Percentiles rank a stretch among this genome's conserved stretches.
Conservation (phyloP, 2,797 vertebrate genomes). For the Ctenochaetus hawaiiensis region DNA sequence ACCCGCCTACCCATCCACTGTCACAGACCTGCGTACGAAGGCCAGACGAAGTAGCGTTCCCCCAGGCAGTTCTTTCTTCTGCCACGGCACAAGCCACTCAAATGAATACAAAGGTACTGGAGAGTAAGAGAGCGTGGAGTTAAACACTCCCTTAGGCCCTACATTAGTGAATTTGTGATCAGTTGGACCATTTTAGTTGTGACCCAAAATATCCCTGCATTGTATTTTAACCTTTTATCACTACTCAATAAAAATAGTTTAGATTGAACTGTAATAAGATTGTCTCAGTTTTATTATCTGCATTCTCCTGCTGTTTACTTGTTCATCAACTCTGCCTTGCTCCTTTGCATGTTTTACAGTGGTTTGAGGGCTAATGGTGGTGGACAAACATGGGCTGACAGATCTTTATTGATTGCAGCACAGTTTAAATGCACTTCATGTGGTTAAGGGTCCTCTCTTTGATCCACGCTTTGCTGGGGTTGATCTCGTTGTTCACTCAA, state of each 20-base stretch:
- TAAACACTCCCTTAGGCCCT: no score
- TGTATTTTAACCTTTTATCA: no score
- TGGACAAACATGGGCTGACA: background rate
- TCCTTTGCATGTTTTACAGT: constrained; percentile 28
- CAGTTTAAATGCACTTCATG: background rate
- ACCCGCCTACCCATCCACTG: constrained; percentile 3
- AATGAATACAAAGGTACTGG: constrained; percentile 77
- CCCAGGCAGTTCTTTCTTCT: constrained; percentile 76
- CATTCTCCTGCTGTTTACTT: constrained; percentile 25
- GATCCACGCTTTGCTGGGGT: constrained; percentile 13
- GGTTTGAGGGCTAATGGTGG: constrained; percentile 28
- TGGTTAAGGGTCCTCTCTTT: constrained; percentile 2
- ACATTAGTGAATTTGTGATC: background rate
- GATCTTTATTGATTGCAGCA: background rate
- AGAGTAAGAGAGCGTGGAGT: background rate
- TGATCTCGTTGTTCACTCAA: background rate
- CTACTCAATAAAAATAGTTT: no score
- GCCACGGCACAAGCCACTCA: constrained; percentile 80
- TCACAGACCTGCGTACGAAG: constrained; percentile 81
- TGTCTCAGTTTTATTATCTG: constrained; percentile 12
- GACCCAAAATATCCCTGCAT: background rate
- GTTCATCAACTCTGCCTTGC: background rate
- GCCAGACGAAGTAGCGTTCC: constrained; percentile 74
- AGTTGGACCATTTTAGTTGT: background rate
- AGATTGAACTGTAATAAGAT: no score